A percentile compares a stretch with the other conserved stretches of the same genome.
These are phyloP conservation scores for Lagodon rhomboides DNA, from an alignment of 2,797 vertebrate genomes.

Conservation along the genomic window DNA sequence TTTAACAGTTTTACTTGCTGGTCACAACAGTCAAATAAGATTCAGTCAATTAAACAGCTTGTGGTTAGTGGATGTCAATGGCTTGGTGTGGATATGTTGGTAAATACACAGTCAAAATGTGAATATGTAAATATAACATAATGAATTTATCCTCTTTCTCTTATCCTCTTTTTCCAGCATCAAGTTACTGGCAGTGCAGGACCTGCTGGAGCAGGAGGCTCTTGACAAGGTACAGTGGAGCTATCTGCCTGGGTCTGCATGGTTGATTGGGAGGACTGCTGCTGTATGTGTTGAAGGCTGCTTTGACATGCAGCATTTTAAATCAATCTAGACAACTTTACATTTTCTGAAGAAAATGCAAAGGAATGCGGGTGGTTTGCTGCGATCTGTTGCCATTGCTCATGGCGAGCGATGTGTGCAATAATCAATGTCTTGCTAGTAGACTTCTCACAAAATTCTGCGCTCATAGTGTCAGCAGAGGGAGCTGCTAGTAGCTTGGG, in stretches of 20 bases:
- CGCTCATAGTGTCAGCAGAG: too few relatives aligned
- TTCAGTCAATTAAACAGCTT: background rate
- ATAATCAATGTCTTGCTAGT: too few relatives aligned
- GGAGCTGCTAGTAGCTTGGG: too few relatives aligned
- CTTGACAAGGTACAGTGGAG: slow-evolving; percentile 89
- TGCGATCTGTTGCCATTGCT: too few relatives aligned
- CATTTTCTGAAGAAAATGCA: too few relatives aligned
- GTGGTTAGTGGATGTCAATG: background rate
- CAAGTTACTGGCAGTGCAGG: slow-evolving; percentile 96
- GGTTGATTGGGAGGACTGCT: background rate
- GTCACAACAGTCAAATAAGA: background rate
- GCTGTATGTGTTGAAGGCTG: background rate
- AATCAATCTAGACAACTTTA: slow-evolving; percentile 1
- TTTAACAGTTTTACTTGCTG: background rate
- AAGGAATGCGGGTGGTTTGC: too few relatives aligned
- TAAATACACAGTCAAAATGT: background rate
- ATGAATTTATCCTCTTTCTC: background rate
- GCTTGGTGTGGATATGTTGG: background rate
- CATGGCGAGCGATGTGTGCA: too few relatives aligned
- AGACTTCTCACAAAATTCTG: too few relatives aligned
- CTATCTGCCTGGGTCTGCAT: background rate
- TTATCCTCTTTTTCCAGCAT: slow-evolving; percentile 84
- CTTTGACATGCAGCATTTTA: slow-evolving; percentile 18
- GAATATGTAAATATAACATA: background rate
- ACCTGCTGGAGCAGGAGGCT: slow-evolving; percentile 92